Evolutionary conservation across 2,113 vertebrate genomes (phyloP), one percentile per base, ranked within the genome.

Genomic region (Catharus fuscescens): DNA sequence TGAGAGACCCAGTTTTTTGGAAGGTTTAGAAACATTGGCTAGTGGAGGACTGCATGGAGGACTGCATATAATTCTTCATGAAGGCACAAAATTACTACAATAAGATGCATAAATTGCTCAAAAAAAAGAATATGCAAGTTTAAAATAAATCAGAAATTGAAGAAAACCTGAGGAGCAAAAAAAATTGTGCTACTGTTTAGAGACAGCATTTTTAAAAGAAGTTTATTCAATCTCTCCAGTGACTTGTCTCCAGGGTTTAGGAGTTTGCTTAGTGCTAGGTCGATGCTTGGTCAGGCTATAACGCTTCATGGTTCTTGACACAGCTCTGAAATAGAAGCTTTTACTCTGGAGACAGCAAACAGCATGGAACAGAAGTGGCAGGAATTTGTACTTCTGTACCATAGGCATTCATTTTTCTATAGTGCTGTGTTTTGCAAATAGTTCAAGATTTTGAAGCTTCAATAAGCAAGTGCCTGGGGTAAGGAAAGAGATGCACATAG

Each of bases 261-360:
- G 80, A 94, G 88, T 94, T 90, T 92, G 72, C 88, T 92, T 84
- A 95, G 88, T 76, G 94, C 93, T 71, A 92, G 96, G 96, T 97
- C 95, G 48, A 93, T 97, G 96, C 57, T 90, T 96, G 96, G 95
- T 97, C 96, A 97, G 76, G 86, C 90, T 95, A 52, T 95, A 97
- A 95, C 80, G 94, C 96, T 96, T 97, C 93, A 94, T 61, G 40
- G 72, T 79, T 96, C 92, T 95, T 93, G 93, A 95, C 95, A 94
- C 86, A 86, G 96, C 92, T 97, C 94, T 97, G 96, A 97, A 97
- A 97, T 76, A 97, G 95, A 96, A 96, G 92, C 95, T 96, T 96
- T 96, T 96, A 86, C 96, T 92, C 95, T 90, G 48, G 96, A 81
- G 96, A 95, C 94, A 92, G 34, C 48, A 86, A 90, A 78, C 82